Evolutionary conservation across 2,113 vertebrate genomes (phyloP).

Genomic region (Lathamus discolor): DNA sequence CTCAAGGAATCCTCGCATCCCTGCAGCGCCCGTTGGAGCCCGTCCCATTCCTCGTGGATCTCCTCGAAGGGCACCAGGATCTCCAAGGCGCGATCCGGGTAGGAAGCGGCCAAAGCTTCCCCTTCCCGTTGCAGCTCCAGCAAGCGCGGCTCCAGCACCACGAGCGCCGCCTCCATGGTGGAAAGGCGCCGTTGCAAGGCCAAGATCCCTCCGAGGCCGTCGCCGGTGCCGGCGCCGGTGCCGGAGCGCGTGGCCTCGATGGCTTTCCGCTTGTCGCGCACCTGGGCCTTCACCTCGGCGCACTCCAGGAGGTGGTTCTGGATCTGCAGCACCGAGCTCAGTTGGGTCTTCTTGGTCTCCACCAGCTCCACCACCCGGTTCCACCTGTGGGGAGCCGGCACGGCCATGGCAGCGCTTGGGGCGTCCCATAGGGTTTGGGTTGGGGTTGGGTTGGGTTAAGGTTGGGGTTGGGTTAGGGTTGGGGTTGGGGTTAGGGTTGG

Average conservation of each 20-base stretch:
- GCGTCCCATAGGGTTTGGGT: too few relatives aligned
- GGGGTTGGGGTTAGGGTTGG: too few relatives aligned
- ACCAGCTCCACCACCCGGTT: slow-evolving; percentile 94
- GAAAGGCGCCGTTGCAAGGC: slow-evolving; percentile 88
- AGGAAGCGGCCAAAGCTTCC: slow-evolving; percentile 78
- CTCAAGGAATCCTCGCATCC: slow-evolving; percentile 89
- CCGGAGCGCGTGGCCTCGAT: slow-evolving; percentile 86
- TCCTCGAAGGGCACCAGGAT: slow-evolving; percentile 87
- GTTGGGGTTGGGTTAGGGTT: too few relatives aligned
- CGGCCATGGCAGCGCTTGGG: neutral
- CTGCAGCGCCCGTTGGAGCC: slow-evolving; percentile 82
- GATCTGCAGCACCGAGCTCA: slow-evolving; percentile 83
- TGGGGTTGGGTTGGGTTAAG: too few relatives aligned
- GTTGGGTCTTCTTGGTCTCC: slow-evolving; percentile 85
- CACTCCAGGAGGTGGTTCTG: slow-evolving; percentile 96
- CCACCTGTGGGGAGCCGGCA: slow-evolving; percentile 77
- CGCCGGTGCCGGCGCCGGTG: slow-evolving; percentile 58
- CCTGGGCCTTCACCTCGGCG: slow-evolving; percentile 86
- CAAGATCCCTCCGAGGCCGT: slow-evolving; percentile 79
- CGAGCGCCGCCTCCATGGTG: slow-evolving; percentile 89
- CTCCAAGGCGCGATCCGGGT: slow-evolving; percentile 80
- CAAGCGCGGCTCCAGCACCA: slow-evolving; percentile 88
- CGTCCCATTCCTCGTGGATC: slow-evolving; percentile 89
- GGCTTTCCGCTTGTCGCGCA: slow-evolving; percentile 88
- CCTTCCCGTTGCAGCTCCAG: slow-evolving; percentile 86